Evolutionary conservation across 2,888 invertebrate species (phyloP).

Genomic region (Nephrotoma guestfalica): DNA sequence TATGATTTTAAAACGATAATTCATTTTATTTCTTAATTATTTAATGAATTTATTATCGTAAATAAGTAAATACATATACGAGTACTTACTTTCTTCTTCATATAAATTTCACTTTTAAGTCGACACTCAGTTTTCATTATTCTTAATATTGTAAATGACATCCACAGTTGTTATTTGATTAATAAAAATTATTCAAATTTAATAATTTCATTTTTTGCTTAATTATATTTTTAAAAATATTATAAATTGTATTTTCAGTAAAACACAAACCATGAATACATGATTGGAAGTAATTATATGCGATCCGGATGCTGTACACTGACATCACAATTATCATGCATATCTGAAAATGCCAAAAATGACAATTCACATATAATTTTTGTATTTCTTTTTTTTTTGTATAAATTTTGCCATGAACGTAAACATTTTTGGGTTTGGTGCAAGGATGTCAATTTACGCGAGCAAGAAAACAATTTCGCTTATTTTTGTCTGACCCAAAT

Average conservation of each 20-base stretch:
- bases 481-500: background rate
- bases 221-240: too few relatives aligned
- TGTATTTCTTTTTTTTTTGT: background rate
- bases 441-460: background rate
- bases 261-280: background rate
- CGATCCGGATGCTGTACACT: background rate
- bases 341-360: background rate
- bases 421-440: background rate
- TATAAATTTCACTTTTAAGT: background rate
- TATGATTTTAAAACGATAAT: background rate
- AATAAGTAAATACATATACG: background rate
- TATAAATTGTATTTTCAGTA: background rate
- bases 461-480: background rate
- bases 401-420: background rate
- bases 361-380: background rate
- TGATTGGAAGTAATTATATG: background rate
- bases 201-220: too few relatives aligned
- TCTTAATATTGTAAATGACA: background rate
- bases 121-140: background rate
- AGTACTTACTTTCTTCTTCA: background rate
- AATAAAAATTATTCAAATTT: background rate
- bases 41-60: background rate
- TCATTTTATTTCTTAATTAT: background rate
- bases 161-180: background rate
- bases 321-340: background rate